Conservation (phyloP, 2,888 invertebrate genomes). For the Hyposoter didymator region DNA sequence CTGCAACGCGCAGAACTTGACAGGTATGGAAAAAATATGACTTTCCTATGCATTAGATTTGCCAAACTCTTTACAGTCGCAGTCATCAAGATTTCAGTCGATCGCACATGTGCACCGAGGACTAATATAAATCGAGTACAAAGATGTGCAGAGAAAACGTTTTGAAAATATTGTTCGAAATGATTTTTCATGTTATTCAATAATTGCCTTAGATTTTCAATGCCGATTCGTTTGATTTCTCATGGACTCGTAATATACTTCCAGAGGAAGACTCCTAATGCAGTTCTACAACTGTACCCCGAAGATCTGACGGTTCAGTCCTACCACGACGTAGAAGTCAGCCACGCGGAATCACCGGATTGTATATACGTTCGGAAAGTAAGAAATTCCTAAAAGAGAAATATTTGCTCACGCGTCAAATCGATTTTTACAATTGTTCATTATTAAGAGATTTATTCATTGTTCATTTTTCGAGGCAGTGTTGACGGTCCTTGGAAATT, state of each 20-base stretch:
- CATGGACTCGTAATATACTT: constrained; percentile 15
- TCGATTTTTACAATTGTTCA: background rate
- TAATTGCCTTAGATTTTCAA: background rate
- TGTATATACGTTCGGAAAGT: constrained; percentile 89
- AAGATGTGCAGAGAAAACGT: background rate
- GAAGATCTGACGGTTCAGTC: constrained; percentile 82
- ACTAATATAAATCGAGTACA: background rate
- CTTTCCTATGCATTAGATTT: background rate
- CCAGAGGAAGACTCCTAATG: constrained; percentile 75
- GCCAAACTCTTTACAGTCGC: background rate
- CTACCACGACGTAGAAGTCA: constrained; percentile 86
- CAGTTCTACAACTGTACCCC: constrained; percentile 76
- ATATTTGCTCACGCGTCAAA: background rate
- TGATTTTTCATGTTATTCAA: background rate
- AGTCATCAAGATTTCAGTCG: background rate
- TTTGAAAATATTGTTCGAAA: background rate
- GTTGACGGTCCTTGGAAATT: too few relatives aligned
- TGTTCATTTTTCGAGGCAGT: too few relatives aligned
- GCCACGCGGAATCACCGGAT: constrained; percentile 87
- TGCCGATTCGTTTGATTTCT: background rate
- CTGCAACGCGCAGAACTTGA: background rate
- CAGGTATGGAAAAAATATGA: constrained; percentile 1
- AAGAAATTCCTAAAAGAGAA: constrained; percentile 65
- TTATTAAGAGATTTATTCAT: background rate
- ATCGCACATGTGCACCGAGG: background rate